Conservation (phyloP, 1,140 invertebrate species). For the Venustaconcha ellipsiformis region DNA sequence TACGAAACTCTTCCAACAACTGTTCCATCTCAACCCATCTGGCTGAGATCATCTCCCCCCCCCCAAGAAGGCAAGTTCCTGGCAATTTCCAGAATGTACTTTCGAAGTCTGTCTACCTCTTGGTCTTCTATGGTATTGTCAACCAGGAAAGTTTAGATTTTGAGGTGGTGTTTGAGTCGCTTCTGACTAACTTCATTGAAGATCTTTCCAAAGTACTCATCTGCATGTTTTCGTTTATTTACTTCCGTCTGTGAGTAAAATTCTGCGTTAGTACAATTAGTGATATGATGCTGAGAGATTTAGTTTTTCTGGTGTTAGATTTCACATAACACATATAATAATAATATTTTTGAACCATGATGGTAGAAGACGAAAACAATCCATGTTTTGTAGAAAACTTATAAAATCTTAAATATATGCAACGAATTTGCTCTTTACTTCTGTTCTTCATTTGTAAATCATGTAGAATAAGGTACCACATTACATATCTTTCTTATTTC, state of each 20-base stretch:
- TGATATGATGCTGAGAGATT: no score
- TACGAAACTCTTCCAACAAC: slow-evolving; percentile 6
- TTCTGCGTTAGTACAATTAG: no score
- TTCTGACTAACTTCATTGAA: slow-evolving; percentile 2
- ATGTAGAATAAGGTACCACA: no score
- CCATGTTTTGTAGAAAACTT: no score
- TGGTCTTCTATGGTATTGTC: slow-evolving; percentile 13
- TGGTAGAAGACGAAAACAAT: no score
- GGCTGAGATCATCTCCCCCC: slow-evolving; percentile 7
- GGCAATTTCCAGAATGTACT: slow-evolving; percentile 7
- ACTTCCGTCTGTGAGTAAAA: not conserved
- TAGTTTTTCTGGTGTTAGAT: no score
- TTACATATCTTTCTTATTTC: no score
- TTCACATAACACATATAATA: no score
- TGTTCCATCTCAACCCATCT: slow-evolving; percentile 23
- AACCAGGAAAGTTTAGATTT: not conserved
- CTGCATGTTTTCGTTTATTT: slow-evolving; percentile 9
- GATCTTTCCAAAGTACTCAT: slow-evolving; percentile 7
- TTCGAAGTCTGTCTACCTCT: slow-evolving; percentile 6
- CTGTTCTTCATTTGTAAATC: no score
- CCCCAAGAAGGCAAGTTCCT: slow-evolving; percentile 14
- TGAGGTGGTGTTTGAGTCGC: slow-evolving; percentile 9
- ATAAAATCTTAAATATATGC: no score
- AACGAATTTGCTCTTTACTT: no score
- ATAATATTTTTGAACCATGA: no score